A percentile compares a stretch with the other conserved stretches of the same genome.
Evolutionary conservation across 2,888 invertebrate genomes (phyloP).

Genomic region (Watsonalla binaria): DNA sequence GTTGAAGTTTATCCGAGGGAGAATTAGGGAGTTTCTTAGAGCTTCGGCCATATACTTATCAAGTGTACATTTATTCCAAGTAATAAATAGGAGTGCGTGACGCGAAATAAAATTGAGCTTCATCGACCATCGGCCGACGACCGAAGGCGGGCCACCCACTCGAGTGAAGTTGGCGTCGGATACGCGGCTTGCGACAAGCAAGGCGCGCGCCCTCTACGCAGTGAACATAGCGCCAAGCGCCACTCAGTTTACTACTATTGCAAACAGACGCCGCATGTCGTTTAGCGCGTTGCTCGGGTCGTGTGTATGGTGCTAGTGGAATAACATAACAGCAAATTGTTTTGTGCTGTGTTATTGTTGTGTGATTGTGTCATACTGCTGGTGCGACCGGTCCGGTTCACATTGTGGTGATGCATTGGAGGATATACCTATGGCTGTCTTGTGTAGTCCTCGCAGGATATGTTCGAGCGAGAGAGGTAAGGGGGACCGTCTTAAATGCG

Average conservation of each 20-base stretch:
- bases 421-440: conserved; percentile 86
- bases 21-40: conserved; percentile 29
- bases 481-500: conserved; percentile 74
- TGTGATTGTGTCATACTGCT: conserved; percentile 62
- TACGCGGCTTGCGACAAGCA: conserved; percentile 23
- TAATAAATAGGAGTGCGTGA: conserved; percentile 68
- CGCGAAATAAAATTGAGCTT: conserved; percentile 63
- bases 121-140: conserved; percentile 64
- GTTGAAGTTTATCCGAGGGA: conserved; percentile 18
- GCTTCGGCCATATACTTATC: conserved; percentile 19
- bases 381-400: conserved; percentile 60
- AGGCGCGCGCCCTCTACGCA: conserved; percentile 52
- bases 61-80: conserved; percentile 23
- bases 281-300: conserved; percentile 54
- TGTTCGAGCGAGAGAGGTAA: conserved; percentile 87
- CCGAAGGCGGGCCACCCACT: conserved; percentile 37
- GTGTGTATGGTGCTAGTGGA: conserved; percentile 72
- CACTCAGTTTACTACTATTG: conserved; percentile 69
- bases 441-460: conserved; percentile 85
- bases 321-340: conserved; percentile 72
- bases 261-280: conserved; percentile 60
- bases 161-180: conserved; percentile 56
- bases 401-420: conserved; percentile 85
- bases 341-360: conserved; percentile 67
- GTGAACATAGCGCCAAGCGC: conserved; percentile 63